Base-by-base conservation (phyloP, 2,888 invertebrate species). In the Bruchidius siliquastri region DNA sequence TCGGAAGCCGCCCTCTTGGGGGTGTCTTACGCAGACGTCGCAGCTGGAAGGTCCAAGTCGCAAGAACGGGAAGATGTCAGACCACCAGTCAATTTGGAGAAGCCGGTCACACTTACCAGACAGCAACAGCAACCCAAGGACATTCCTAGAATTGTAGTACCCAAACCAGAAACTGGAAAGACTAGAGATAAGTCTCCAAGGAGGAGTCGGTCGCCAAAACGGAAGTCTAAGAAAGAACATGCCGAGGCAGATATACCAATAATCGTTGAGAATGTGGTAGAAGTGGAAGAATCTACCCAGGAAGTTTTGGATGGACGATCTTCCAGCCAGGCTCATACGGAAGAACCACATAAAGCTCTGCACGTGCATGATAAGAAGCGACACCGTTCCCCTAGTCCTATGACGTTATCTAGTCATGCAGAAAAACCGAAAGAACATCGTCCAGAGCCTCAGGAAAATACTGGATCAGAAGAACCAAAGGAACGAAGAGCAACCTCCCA, bases 1-100 rank as follows among this genome's bases (percentile, higher is more conserved):
- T 87, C 87, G 74, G 87, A 88, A 83, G 86, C 87, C 83, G 85
- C 86, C 82, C 84, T 87, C 79, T 87, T 87, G 80, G 87, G 87
- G 81, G 84, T 87, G 77, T 87, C 89, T 77, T 93, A 92, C 87
- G 92, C 93, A 80, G 93, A 91, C 85, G 92, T 94, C 83, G 89
- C 92, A 82, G 91, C 93, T 83, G 91, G 92, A 80, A 87, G 88
- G 76, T 84, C 87, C 79, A 79, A 78, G 77, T 83, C 84, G 49
- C 81, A 82, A 77, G 83, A 83, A 79, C 80, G 81, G 67, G 77
- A 74, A 77, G 70, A 77, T 71, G 74, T 74, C 73, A 76, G 76
- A 76, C 75, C 76, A 73, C 76, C 75, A 76, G 73, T 76, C 77
- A 76, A 75, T 74, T 73, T 77, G 18, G 49, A 49, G 13, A 49